Evolutionary conservation across 2,113 vertebrate genomes (phyloP).

Genomic region (Phrynocephalus versicolor): DNA sequence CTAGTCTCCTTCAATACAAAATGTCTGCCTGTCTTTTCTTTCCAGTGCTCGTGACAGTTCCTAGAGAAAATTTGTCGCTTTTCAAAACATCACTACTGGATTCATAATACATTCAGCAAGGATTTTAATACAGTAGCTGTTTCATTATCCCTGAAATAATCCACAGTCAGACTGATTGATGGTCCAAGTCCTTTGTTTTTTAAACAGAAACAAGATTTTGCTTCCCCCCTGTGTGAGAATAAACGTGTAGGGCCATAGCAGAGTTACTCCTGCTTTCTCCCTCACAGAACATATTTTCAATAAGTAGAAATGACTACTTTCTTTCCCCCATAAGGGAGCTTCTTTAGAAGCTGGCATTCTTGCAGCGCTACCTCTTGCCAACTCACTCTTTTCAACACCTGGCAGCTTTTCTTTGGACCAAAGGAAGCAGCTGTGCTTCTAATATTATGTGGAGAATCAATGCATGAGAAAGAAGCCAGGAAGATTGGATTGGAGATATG

Average conservation of each 20-base stretch:
- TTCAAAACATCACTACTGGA: not conserved
- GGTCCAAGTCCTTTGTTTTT: not conserved
- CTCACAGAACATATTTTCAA: not conserved
- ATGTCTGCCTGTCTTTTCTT: slow-evolving; percentile 7
- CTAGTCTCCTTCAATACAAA: not conserved
- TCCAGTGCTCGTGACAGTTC: not conserved
- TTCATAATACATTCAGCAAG: not conserved
- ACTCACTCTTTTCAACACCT: slow-evolving; percentile 21
- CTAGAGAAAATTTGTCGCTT: not conserved
- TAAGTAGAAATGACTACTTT: not conserved
- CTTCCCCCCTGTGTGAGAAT: not conserved
- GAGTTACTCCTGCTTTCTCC: not conserved
- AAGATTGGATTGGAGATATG: not conserved
- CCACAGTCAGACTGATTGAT: not conserved
- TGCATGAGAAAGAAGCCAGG: slow-evolving; percentile 6
- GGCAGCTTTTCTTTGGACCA: slow-evolving; percentile 21
- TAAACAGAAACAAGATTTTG: not conserved
- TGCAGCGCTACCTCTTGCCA: slow-evolving; percentile 9
- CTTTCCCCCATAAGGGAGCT: not conserved
- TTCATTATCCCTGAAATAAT: slow-evolving; percentile 14
- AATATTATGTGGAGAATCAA: slow-evolving; percentile 23
- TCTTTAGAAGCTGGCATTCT: slow-evolving; percentile 18
- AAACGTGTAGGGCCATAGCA: not conserved
- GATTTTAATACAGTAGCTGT: not conserved
- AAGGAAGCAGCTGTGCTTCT: slow-evolving; percentile 26